Evolutionary conservation across 2,888 invertebrate species (phyloP), one percentile per base, ranked within the genome.

Genomic region (Formica aserva): DNA sequence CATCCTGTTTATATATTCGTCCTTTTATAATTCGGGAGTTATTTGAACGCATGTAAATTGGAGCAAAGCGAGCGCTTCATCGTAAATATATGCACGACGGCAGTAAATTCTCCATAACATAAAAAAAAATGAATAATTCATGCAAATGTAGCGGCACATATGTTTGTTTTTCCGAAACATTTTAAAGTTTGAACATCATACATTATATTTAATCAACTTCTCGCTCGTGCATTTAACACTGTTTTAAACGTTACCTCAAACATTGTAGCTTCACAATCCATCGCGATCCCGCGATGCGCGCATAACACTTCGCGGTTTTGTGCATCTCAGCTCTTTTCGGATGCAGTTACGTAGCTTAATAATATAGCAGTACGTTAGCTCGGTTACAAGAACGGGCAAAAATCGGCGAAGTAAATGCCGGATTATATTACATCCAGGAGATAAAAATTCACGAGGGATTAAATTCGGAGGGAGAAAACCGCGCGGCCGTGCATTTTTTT

Each of bases 381-480:
- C 62, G 6, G 52, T 60, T 65, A 69, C 18, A 69, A 32, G 82
- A 41, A 63, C 13, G 13, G 15, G 41, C 35, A 55, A 57, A 76
- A 66, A 63, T 8, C 81, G 15, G 8, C 80, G 60, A 29, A 77
- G 84, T 87, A 86, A 86, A 87, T 82, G 75, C 52, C 38, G 55
- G 71, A 32, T 48, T 71, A 78, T 62, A 81, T 83, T 86, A 62
- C 57, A 55, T 69, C 35, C 55, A 22, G 77, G 55, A 66, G 78
- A 35, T 35, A 35, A 75, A 81, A 82, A 75, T 78, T 86, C 84
- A 60, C 81, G 55, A 38, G 35, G 65, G 38, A 86, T 84, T 82
- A 86, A 86, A 82, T 67, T 38, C 77, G 41, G 55, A 45, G 45
- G n/a, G 65, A 48, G 62, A 52, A 52, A 35, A 48, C 35, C 22